These are phyloP conservation scores for Gephyroberyx darwinii DNA, from an alignment of 2,797 vertebrate species.

Conservation along the genomic window DNA sequence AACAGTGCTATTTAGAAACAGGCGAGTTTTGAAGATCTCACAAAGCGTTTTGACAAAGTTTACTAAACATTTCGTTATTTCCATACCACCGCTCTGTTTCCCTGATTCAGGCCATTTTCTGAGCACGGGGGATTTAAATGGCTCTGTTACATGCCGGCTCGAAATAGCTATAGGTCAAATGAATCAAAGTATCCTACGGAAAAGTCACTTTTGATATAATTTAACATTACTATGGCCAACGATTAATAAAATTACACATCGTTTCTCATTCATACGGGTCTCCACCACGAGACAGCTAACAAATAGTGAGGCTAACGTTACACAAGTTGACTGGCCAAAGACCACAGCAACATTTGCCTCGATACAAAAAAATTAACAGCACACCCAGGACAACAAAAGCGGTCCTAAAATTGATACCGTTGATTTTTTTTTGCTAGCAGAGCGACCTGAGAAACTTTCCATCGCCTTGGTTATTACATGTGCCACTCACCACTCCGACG, in stretches of 20 bases:
- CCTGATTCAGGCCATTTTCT: conserved; percentile 63
- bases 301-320: conserved; percentile 30
- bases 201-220: not conserved
- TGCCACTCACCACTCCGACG: conserved; percentile 77
- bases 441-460: conserved; percentile 46
- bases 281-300: conserved; percentile 54
- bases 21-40: not conserved
- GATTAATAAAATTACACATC: not conserved
- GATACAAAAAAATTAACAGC: conserved; percentile 25
- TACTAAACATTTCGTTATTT: conserved; percentile 25
- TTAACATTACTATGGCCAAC: not conserved
- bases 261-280: conserved; percentile 17
- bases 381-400: not conserved
- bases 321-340: conserved; percentile 59
- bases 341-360: conserved; percentile 28
- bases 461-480: conserved; percentile 30
- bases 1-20: not conserved
- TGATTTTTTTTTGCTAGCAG: not conserved
- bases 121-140: conserved; percentile 68
- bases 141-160: conserved; percentile 66
- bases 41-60: conserved; percentile 36
- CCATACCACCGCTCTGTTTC: conserved; percentile 15
- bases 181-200: not conserved
- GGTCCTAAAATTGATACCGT: not conserved
- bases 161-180: conserved; percentile 41